A percentile compares a stretch with the other conserved stretches of the same genome.
Conservation (phyloP, 2,888 invertebrate species). For the Megalurothrips usitatus region DNA sequence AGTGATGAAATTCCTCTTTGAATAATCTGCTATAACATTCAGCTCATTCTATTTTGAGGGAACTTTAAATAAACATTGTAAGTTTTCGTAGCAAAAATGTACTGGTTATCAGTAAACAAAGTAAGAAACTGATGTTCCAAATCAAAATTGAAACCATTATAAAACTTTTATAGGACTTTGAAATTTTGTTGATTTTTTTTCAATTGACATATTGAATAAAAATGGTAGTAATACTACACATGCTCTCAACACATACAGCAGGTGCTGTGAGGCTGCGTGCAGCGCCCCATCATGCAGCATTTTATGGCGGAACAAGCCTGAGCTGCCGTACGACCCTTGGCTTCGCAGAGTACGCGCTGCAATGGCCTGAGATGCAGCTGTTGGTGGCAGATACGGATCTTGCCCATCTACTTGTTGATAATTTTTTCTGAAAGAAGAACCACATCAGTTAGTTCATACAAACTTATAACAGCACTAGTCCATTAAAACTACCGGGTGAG, state of each 20-base stretch:
- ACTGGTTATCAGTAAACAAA: background rate
- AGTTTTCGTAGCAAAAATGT: background rate
- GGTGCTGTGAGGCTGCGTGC: conserved; percentile 21
- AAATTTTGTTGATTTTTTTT: too few species aligned
- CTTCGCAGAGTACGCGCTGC: conserved; percentile 61
- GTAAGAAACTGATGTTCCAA: background rate
- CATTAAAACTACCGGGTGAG: background rate
- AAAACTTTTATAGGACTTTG: too few species aligned
- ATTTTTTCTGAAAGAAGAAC: conserved; percentile 55
- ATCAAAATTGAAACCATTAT: background rate
- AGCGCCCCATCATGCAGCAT: background rate
- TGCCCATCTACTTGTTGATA: conserved; percentile 81
- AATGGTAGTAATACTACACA: conserved; percentile 20
- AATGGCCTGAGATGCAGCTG: conserved; percentile 56
- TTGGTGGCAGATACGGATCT: conserved; percentile 66
- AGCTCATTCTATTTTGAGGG: too few species aligned
- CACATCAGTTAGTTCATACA: background rate
- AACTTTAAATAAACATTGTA: too few species aligned
- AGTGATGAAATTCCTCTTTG: background rate
- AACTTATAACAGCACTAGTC: conserved; percentile 17
- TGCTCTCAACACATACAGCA: conserved; percentile 15
- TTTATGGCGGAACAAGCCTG: conserved; percentile 46
- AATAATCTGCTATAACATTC: conserved; percentile 2
- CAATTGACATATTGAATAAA: background rate
- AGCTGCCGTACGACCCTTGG: conserved; percentile 67